A percentile compares a stretch with the other conserved stretches of the same genome.
phyloP scores from a whole-genome alignment of 1,140 invertebrate species.

The Anastrepha ludens region DNA sequence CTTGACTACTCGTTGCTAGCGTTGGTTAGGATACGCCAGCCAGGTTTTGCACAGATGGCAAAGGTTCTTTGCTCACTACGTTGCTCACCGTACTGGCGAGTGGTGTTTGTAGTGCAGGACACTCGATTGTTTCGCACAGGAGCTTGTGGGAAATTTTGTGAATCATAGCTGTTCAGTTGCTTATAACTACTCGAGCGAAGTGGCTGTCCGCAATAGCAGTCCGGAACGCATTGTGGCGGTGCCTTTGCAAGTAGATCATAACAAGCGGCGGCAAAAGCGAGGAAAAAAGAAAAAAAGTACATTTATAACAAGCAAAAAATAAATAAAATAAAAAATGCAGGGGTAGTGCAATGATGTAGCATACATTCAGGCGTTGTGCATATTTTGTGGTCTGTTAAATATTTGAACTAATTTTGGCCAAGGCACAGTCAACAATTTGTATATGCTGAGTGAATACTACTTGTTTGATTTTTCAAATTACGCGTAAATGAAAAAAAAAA shows the following conservation, averaged over 20 bases:
- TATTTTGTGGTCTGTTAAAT: no score
- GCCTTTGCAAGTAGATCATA: not conserved
- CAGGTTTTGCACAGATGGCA: not conserved
- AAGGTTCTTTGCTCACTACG: slow-evolving; percentile 9
- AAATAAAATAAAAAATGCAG: not conserved
- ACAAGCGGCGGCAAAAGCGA: not conserved
- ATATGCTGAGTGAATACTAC: no score
- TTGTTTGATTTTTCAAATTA: no score
- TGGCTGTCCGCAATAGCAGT: slow-evolving; percentile 31
- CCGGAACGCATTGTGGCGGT: slow-evolving; percentile 4
- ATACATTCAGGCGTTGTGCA: not conserved
- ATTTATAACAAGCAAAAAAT: not conserved
- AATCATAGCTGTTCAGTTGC: slow-evolving; percentile 35
- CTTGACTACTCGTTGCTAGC: not conserved
- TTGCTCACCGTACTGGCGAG: not conserved
- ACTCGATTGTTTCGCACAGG: slow-evolving; percentile 15
- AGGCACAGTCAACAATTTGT: no score
- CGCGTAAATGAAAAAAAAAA: no score
- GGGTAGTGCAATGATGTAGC: not conserved
- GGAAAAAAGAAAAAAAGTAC: not conserved
- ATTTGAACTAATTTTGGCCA: no score
- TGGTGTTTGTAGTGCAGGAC: not conserved
- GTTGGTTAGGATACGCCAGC: slow-evolving; percentile 18
- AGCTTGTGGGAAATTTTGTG: slow-evolving; percentile 35
- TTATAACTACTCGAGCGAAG: slow-evolving; percentile 11